A percentile compares a stretch with the other conserved stretches of the same genome.
phyloP scores from a whole-genome alignment of 2,888 invertebrate species.

The Gastrophysa polygoni region DNA sequence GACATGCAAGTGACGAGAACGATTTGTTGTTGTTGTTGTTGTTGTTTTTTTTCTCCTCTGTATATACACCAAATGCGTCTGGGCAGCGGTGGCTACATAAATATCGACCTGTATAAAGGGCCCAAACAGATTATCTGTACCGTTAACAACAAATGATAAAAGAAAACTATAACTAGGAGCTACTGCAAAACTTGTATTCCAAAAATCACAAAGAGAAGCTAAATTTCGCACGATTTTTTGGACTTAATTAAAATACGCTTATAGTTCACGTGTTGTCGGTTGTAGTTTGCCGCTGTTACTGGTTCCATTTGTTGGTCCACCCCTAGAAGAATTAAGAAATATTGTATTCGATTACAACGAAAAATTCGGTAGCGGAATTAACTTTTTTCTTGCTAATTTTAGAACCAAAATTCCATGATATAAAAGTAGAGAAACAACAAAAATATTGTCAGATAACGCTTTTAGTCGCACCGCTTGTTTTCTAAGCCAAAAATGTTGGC shows the following conservation, averaged over 20 bases:
- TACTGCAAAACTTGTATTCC: slow-evolving; percentile 54
- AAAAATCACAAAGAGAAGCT: slow-evolving; percentile 57
- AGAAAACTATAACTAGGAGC: slow-evolving; percentile 44
- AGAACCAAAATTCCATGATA: too few species aligned
- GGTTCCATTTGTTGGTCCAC: slow-evolving; percentile 63
- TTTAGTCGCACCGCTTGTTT: too few species aligned
- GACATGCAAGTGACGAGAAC: slow-evolving; percentile 56
- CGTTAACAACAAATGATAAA: slow-evolving; percentile 36
- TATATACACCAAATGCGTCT: slow-evolving; percentile 54
- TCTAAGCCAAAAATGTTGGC: too few species aligned
- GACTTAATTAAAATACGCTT: slow-evolving; percentile 53
- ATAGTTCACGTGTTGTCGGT: slow-evolving; percentile 46
- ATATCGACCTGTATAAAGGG: slow-evolving; percentile 42
- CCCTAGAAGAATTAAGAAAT: slow-evolving; percentile 55
- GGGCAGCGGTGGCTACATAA: slow-evolving; percentile 37
- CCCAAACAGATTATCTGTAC: slow-evolving; percentile 34
- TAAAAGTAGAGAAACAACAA: too few species aligned
- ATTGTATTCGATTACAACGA: too few species aligned
- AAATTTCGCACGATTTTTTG: slow-evolving; percentile 52
- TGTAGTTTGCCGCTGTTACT: slow-evolving; percentile 49
- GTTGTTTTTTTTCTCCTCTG: slow-evolving; percentile 25
- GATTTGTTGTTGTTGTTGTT: too few species aligned
- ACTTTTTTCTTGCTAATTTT: too few species aligned
- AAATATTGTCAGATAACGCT: too few species aligned
- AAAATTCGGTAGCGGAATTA: too few species aligned